Conservation (phyloP, 2,113 vertebrate species). For the Corythoichthys intestinalis region DNA sequence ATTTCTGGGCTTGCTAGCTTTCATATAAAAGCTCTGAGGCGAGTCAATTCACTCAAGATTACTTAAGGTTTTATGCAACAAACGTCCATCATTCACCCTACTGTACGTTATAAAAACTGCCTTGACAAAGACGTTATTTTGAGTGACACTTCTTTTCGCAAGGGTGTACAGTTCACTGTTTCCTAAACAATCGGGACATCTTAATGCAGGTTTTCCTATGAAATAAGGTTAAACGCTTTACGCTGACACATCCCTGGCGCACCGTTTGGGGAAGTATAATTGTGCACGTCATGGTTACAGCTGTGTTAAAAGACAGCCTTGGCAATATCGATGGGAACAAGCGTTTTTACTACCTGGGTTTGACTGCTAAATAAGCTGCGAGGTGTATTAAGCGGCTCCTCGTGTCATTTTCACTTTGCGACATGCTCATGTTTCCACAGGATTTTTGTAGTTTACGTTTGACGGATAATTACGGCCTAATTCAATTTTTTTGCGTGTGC, state of each 20-base stretch:
- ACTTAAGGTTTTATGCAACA: neutral
- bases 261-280: neutral
- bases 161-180: neutral
- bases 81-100: neutral
- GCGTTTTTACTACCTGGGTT: neutral
- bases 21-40: neutral
- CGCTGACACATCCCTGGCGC: constrained; percentile 3
- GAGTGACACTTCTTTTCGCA: neutral
- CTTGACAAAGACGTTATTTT: neutral
- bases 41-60: neutral
- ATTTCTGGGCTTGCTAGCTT: neutral
- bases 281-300: neutral
- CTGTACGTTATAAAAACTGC: neutral
- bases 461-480: neutral
- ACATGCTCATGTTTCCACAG: neutral
- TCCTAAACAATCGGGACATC: no score
- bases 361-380: constrained; percentile 1
- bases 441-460: neutral
- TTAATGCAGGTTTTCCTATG: neutral
- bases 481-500: neutral
- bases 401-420: neutral
- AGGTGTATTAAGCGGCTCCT: neutral
- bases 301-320: neutral
- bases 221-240: neutral
- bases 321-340: constrained; percentile 4